A percentile compares a stretch with the other conserved stretches of the same genome.
These are phyloP conservation scores for Campoplex nolae DNA, from an alignment of 2,888 invertebrate genomes.

Conservation along the genomic window DNA sequence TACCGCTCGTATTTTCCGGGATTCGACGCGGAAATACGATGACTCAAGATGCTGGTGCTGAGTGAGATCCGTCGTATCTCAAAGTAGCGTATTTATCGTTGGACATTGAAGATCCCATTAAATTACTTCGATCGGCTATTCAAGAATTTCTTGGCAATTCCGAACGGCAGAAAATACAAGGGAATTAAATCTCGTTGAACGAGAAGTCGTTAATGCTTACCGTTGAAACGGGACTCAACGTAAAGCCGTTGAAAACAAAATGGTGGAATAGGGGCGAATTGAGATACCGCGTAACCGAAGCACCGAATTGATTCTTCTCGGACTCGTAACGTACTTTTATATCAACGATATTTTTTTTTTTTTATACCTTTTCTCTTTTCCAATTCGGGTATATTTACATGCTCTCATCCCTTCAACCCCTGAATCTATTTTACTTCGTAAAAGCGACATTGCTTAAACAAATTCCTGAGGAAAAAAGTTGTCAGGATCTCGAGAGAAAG, in stretches of 20 bases:
- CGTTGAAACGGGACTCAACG: not conserved
- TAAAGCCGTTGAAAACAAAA: not conserved
- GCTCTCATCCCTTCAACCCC: not conserved
- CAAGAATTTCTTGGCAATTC: not conserved
- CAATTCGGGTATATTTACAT: not conserved
- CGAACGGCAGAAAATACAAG: not conserved
- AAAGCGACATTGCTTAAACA: constrained; percentile 13
- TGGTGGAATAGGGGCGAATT: not conserved
- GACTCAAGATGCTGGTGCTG: not conserved
- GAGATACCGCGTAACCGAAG: not conserved
- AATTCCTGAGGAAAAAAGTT: constrained; percentile 18
- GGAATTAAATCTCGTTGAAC: constrained; percentile 29
- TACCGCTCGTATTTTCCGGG: not conserved
- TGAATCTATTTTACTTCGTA: not conserved
- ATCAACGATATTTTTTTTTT: not conserved
- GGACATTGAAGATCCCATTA: not conserved
- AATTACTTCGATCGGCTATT: constrained; percentile 9
- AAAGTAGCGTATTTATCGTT: not conserved
- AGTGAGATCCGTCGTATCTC: not conserved
- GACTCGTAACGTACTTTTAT: not conserved
- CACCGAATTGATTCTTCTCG: constrained; percentile 16
- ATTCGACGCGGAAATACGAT: not conserved
- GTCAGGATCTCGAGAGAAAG: constrained; percentile 8
- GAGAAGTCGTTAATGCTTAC: constrained; percentile 13
- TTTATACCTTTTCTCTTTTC: not conserved